phyloP scores from a whole-genome alignment of 2,113 vertebrate species.

The Rousettus leschenaultii region DNA sequence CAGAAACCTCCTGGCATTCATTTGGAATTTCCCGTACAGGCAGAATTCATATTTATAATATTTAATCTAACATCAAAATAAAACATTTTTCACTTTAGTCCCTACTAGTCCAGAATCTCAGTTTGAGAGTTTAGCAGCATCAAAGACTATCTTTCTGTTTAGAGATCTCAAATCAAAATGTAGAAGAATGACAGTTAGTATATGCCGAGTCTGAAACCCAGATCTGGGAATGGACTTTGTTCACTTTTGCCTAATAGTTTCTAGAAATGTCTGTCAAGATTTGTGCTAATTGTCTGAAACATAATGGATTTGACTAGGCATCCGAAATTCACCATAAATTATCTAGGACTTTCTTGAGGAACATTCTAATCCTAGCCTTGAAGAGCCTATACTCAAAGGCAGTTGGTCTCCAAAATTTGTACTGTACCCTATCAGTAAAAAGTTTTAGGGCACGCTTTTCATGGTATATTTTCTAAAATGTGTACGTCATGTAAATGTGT shows the following conservation, averaged over 20 bases:
- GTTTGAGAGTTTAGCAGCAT: not conserved
- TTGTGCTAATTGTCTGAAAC: not conserved
- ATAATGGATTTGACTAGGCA: not conserved
- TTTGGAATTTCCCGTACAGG: slow-evolving; percentile 68
- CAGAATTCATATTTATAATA: slow-evolving; percentile 70
- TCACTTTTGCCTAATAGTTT: not conserved
- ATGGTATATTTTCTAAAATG: not conserved
- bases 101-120: slow-evolving; percentile 20
- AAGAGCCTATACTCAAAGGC: not conserved
- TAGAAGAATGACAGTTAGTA: not conserved
- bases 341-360: not conserved
- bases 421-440: not conserved
- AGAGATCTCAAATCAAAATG: not conserved
- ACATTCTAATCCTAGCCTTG: not conserved
- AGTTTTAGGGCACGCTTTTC: not conserved
- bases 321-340: not conserved
- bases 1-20: slow-evolving; percentile 59
- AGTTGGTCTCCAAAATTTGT: not conserved
- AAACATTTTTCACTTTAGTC: slow-evolving; percentile 52
- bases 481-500: not conserved
- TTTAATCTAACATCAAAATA: slow-evolving; percentile 68
- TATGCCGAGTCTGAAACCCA: not conserved
- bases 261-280: not conserved
- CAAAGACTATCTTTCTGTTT: not conserved
- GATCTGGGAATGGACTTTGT: not conserved